phyloP scores from a whole-genome alignment of 2,888 invertebrate species.

The Sialis lutaria region DNA sequence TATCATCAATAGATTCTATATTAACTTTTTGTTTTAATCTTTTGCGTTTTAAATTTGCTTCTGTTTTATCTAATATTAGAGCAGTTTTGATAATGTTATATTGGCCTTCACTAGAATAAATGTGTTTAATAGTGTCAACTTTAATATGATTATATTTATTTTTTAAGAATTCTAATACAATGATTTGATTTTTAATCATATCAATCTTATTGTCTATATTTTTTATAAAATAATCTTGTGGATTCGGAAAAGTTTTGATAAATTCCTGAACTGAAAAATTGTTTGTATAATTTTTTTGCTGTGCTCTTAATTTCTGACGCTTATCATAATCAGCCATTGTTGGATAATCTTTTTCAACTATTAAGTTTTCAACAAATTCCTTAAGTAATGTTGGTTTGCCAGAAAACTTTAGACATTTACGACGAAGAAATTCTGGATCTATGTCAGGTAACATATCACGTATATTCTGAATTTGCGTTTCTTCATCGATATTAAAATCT shows the following conservation, averaged over 20 bases:
- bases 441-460: neutral
- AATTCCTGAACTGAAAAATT: constrained; percentile 26
- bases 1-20: too few relatives aligned
- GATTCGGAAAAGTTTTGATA: constrained; percentile 27
- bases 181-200: too few relatives aligned
- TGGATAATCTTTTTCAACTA: neutral
- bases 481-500: constrained; percentile 1
- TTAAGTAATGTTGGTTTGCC: neutral
- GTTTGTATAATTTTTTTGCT: constrained; percentile 24
- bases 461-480: neutral
- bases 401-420: neutral
- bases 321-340: neutral
- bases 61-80: too few relatives aligned
- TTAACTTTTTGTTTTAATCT: too few relatives aligned
- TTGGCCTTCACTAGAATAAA: too few relatives aligned
- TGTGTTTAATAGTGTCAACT: neutral
- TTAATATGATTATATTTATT: neutral
- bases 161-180: neutral
- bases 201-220: too few relatives aligned
- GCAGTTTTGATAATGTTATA: too few relatives aligned
- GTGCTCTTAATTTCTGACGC: constrained; percentile 19
- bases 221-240: constrained; percentile 17
- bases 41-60: too few relatives aligned
- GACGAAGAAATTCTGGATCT: constrained; percentile 1
- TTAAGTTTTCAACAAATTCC: neutral